Evolutionary conservation across 1,140 invertebrate genomes (phyloP).

Genomic region (Bradysia coprophila): DNA sequence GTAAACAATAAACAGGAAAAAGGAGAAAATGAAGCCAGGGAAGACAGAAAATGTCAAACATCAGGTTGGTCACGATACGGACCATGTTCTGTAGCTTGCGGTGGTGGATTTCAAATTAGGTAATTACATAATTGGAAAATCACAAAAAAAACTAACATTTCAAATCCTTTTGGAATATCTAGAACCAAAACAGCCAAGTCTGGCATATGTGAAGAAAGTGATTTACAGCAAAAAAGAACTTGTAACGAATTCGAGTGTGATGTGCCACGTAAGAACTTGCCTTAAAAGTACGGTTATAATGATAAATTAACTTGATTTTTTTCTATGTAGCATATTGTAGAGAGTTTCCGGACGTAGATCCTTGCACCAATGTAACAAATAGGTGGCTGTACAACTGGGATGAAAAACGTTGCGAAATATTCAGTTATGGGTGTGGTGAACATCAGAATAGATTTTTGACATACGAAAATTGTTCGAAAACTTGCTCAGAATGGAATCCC

Average conservation of each 20-base stretch:
- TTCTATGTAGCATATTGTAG: slow-evolving; percentile 16
- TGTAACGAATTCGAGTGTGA: not conserved
- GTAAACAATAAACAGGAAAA: not conserved
- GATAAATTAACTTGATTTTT: not conserved
- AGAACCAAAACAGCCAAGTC: no score
- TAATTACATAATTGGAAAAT: slow-evolving; percentile 29
- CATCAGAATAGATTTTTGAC: slow-evolving; percentile 55
- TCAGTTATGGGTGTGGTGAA: slow-evolving; percentile 53
- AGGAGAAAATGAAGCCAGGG: slow-evolving; percentile 1
- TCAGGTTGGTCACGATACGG: slow-evolving; percentile 44
- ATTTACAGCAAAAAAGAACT: not conserved
- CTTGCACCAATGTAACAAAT: slow-evolving; percentile 41
- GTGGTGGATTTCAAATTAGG: slow-evolving; percentile 38
- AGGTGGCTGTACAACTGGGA: slow-evolving; percentile 54
- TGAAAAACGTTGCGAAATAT: slow-evolving; percentile 41
- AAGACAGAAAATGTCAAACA: slow-evolving; percentile 30
- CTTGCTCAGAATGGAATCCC: no score
- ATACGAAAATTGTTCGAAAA: slow-evolving; percentile 25
- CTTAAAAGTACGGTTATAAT: slow-evolving; percentile 27
- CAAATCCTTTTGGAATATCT: not conserved
- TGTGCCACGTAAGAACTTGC: slow-evolving; percentile 13
- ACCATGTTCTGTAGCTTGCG: slow-evolving; percentile 45
- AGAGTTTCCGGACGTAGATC: slow-evolving; percentile 28
- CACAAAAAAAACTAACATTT: slow-evolving; percentile 7
- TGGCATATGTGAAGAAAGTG: not conserved